Evolutionary conservation across 2,888 invertebrate species (phyloP), one percentile per base, ranked within the genome.

Genomic region (Cyrtodaria siliqua): DNA sequence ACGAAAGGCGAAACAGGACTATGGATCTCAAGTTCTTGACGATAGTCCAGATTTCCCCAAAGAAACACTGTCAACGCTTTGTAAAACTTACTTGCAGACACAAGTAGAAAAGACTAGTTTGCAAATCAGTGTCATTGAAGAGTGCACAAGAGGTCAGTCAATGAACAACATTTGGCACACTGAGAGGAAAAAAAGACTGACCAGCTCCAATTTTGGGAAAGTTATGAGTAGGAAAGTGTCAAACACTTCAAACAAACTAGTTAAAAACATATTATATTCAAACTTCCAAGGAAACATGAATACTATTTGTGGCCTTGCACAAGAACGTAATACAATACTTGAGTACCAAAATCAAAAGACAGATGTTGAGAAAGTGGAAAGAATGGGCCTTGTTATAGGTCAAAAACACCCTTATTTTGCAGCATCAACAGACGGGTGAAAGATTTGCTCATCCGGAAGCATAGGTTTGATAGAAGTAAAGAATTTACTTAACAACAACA

Each of bases 381-480:
- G 14, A 3, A 49, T 53, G 42, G 79, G 74, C 18, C 49, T 71
- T 2, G 38, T 71, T 1, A 61, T 75, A 9, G 12, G 55, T 33
- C 14, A 27, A 44, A 9, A 50, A 4, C 8, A 55, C 4, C 53
- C 55, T 20, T 79, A 33, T 55, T 49, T 75, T 2, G 79, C 56
- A 23, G 55, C 33, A 6, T 71, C 71, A 52, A 70, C 75, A 29
- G 75, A 75, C 69, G 71, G 79, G 42, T 14, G 60, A 16, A 69
- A 75, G 0, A 24, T n/a, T 26, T 20, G 26, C 18, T 49, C 49
- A 50, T 20, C 29, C 1, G 16, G 33, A 0, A 49, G 38, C 33
- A 3, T 18, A 33, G 62, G 62, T n/a, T 20, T 38, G 8, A 27
- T 60, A 12, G 68, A 60, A 68, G 18, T 53, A 20, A 60, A 68